phyloP scores from a whole-genome alignment of 1,140 invertebrate species.

The Venturia canescens region DNA sequence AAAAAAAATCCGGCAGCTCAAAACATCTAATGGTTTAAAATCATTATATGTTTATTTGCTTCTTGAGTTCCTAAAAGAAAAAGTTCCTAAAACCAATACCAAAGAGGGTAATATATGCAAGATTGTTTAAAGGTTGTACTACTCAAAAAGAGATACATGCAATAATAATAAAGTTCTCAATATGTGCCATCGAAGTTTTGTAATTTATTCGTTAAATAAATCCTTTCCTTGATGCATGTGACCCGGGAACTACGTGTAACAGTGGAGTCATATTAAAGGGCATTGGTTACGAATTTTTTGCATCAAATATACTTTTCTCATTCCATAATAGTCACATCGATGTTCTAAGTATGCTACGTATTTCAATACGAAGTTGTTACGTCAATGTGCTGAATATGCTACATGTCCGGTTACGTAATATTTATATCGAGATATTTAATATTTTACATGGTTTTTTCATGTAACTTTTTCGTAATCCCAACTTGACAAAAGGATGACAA shows the following conservation, averaged over 20 bases:
- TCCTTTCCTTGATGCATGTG: too few relatives aligned
- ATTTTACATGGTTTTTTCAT: background rate
- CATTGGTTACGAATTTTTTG: background rate
- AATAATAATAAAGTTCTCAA: too few relatives aligned
- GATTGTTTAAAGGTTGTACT: too few relatives aligned
- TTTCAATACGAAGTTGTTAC: background rate
- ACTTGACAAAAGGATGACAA: conserved; percentile 6
- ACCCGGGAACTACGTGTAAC: too few relatives aligned
- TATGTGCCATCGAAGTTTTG: too few relatives aligned
- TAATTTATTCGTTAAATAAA: too few relatives aligned
- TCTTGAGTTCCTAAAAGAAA: too few relatives aligned
- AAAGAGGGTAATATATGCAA: too few relatives aligned
- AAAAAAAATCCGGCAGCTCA: background rate
- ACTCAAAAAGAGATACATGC: too few relatives aligned
- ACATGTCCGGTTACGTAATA: background rate
- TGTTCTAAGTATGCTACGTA: background rate
- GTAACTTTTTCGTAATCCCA: background rate
- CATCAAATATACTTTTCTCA: background rate
- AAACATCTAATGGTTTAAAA: conserved; percentile 6
- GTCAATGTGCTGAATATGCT: background rate
- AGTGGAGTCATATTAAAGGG: too few relatives aligned
- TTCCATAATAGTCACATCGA: background rate
- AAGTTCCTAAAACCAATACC: too few relatives aligned
- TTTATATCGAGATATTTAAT: background rate
- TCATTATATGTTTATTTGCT: too few relatives aligned